Evolutionary conservation across 1,140 invertebrate genomes (phyloP).

Genomic region (Anagrus nilaparvatae): DNA sequence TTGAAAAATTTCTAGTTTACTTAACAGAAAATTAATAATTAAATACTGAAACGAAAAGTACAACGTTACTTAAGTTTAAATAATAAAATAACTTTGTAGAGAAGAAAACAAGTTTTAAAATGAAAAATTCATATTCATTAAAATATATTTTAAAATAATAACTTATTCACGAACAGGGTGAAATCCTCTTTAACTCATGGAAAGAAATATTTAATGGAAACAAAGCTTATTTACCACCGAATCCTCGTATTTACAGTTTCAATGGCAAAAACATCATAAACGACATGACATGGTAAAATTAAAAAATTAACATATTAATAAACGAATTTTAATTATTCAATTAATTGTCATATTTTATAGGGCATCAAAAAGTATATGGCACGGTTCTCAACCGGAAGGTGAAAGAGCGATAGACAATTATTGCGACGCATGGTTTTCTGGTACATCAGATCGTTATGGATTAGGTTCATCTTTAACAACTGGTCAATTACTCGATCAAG

Average conservation of each 20-base stretch:
- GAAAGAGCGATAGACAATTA: slow-evolving; percentile 74
- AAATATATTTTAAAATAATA: too few species aligned
- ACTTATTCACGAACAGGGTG: too few species aligned
- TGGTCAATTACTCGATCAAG: slow-evolving; percentile 68
- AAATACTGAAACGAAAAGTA: too few species aligned
- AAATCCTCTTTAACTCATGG: slow-evolving; percentile 89
- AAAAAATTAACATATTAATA: too few species aligned
- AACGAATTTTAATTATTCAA: too few species aligned
- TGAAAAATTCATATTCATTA: too few species aligned
- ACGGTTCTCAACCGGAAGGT: slow-evolving; percentile 75
- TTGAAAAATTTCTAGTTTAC: too few species aligned
- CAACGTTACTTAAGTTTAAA: too few species aligned
- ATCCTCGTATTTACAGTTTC: slow-evolving; percentile 88
- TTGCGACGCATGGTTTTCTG: slow-evolving; percentile 85
- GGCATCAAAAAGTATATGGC: slow-evolving; percentile 91
- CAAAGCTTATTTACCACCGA: slow-evolving; percentile 69
- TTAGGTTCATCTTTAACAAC: slow-evolving; percentile 72
- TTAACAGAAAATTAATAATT: too few species aligned
- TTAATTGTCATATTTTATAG: slow-evolving; percentile 47
- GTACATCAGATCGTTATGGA: slow-evolving; percentile 58
- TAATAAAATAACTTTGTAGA: too few species aligned
- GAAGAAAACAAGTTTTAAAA: too few species aligned
- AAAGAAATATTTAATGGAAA: slow-evolving; percentile 78
- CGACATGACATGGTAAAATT: slow-evolving; percentile 76
- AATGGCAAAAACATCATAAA: slow-evolving; percentile 83